Evolutionary conservation across 2,888 invertebrate species (phyloP).

Genomic region (Steromphala cineraria): DNA sequence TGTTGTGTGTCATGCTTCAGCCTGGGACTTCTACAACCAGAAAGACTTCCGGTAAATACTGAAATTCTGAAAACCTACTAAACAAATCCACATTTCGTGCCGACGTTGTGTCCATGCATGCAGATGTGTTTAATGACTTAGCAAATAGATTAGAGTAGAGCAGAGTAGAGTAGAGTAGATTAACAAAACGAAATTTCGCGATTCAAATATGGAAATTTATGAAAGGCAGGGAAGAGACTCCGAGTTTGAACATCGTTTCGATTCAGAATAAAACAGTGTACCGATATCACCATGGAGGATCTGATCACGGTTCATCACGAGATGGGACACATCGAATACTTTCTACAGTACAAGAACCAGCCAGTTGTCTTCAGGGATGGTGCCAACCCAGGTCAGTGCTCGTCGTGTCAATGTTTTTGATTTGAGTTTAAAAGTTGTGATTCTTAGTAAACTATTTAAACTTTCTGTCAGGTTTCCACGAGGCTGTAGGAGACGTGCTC

Average conservation of each 20-base stretch:
- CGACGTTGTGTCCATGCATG: too few relatives aligned
- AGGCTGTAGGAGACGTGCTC: slow-evolving; percentile 73
- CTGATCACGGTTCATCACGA: slow-evolving; percentile 72
- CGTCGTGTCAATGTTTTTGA: too few relatives aligned
- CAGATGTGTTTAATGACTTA: too few relatives aligned
- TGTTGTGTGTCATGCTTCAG: slow-evolving; percentile 82
- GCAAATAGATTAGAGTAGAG: too few relatives aligned
- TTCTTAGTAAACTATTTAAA: neutral
- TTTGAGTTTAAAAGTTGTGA: too few relatives aligned
- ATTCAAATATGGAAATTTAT: too few relatives aligned
- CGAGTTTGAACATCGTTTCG: neutral
- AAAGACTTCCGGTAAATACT: slow-evolving; percentile 85
- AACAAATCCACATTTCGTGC: too few relatives aligned
- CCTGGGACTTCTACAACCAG: slow-evolving; percentile 91
- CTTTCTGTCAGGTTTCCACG: slow-evolving; percentile 69
- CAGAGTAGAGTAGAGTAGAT: too few relatives aligned
- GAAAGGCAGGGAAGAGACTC: neutral
- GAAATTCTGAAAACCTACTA: too few relatives aligned
- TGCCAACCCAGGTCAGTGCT: slow-evolving; percentile 85
- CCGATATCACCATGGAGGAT: slow-evolving; percentile 62
- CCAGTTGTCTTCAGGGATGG: slow-evolving; percentile 82
- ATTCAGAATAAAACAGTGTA: slow-evolving; percentile 73
- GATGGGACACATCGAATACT: slow-evolving; percentile 74
- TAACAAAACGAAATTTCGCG: too few relatives aligned
- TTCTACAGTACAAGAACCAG: slow-evolving; percentile 68